Percentiles rank a stretch among this genome's conserved stretches.
phyloP scores from a whole-genome alignment of 2,113 vertebrate genomes.

The Thymallus thymallus region DNA sequence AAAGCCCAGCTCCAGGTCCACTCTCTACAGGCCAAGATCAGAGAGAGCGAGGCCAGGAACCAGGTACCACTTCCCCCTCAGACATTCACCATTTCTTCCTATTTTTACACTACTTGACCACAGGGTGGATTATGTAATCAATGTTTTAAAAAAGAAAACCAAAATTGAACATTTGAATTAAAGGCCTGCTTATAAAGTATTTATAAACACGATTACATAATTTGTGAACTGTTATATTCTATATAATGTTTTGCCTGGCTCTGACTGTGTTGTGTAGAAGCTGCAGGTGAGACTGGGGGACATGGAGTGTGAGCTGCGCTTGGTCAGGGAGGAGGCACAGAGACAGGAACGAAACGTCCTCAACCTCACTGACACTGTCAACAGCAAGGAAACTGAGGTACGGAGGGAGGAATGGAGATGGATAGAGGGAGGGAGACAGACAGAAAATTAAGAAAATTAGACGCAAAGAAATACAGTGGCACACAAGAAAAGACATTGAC shows the following conservation, averaged over 20 bases:
- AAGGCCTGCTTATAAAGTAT: too few relatives aligned
- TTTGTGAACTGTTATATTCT: too few relatives aligned
- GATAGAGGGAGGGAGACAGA: background rate
- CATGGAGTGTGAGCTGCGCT: slow-evolving; percentile 79
- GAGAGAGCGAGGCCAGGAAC: slow-evolving; percentile 77
- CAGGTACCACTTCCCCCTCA: slow-evolving; percentile 73
- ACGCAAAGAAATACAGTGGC: background rate
- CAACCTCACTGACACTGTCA: slow-evolving; percentile 76
- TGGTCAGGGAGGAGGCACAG: slow-evolving; percentile 75
- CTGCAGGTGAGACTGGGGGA: slow-evolving; percentile 83
- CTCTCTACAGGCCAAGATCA: slow-evolving; percentile 76
- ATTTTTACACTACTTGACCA: background rate
- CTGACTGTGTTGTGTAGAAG: slow-evolving; percentile 67
- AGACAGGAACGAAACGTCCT: slow-evolving; percentile 80
- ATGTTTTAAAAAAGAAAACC: too few relatives aligned
- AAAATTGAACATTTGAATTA: too few relatives aligned
- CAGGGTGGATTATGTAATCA: too few relatives aligned
- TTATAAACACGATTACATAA: too few relatives aligned
- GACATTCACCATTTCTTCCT: background rate
- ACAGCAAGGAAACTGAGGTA: slow-evolving; percentile 88
- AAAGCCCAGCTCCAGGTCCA: slow-evolving; percentile 75
- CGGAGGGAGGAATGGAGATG: background rate
- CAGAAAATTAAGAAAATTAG: background rate
- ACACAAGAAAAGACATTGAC: background rate
- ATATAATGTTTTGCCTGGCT: too few relatives aligned